phyloP scores from a whole-genome alignment of 2,888 invertebrate genomes.

The Pollenia angustigena region DNA sequence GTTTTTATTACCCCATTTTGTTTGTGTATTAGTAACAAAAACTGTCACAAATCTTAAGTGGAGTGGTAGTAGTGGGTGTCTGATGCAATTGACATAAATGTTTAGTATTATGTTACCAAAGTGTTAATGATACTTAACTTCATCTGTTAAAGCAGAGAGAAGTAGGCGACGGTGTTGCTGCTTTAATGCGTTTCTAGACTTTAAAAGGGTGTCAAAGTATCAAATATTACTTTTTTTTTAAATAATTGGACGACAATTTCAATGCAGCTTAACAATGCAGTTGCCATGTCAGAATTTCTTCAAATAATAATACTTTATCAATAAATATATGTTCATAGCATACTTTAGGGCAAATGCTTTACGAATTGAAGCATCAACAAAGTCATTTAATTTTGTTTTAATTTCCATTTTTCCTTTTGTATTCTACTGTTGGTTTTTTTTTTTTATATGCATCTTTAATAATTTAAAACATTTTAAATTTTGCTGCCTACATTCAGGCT shows the following conservation, averaged over 20 bases:
- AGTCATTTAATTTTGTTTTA: too few species aligned
- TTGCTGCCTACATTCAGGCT: constrained; percentile 8
- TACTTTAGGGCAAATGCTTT: neutral
- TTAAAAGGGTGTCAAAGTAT: constrained; percentile 51
- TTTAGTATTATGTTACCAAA: constrained; percentile 70
- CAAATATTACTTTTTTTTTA: constrained; percentile 19
- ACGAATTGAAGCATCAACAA: too few species aligned
- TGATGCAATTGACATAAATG: constrained; percentile 69
- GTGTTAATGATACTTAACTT: constrained; percentile 66
- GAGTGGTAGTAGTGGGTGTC: constrained; percentile 42
- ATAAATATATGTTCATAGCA: neutral
- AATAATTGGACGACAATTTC: neutral
- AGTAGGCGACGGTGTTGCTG: neutral
- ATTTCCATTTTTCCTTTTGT: too few species aligned
- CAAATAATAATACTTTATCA: too few species aligned
- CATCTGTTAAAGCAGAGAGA: neutral
- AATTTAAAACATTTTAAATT: neutral
- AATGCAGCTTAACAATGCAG: too few species aligned
- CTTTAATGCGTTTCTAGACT: constrained; percentile 4
- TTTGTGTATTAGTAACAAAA: constrained; percentile 39
- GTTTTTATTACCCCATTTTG: neutral
- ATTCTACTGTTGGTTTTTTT: too few species aligned
- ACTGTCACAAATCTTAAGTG: constrained; percentile 37
- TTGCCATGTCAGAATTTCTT: too few species aligned
- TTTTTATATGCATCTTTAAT: neutral